Evolutionary conservation across 2,888 invertebrate species (phyloP).

Genomic region (Eupithecia dodoneata): DNA sequence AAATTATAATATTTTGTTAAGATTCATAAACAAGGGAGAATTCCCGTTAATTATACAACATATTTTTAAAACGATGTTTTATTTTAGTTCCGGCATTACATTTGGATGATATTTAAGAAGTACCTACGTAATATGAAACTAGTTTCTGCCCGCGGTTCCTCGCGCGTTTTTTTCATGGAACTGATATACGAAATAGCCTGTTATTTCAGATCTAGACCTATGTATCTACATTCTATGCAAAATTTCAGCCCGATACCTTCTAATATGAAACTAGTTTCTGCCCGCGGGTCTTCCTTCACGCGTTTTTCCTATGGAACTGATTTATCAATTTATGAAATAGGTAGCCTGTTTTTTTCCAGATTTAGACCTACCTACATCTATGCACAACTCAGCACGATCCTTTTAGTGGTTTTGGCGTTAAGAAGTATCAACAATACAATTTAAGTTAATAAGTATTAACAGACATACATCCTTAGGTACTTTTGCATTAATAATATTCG

Average conservation of each 20-base stretch:
- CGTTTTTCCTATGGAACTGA: neutral
- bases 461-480: no score
- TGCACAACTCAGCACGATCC: no score
- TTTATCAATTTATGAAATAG: neutral
- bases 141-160: neutral
- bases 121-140: neutral
- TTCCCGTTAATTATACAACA: neutral
- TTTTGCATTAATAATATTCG: no score
- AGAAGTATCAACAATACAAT: neutral
- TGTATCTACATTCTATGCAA: neutral
- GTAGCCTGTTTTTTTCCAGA: neutral
- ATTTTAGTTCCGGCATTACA: neutral
- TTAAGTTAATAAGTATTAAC: no score
- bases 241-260: neutral
- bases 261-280: neutral
- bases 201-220: neutral
- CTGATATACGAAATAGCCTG: neutral
- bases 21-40: neutral
- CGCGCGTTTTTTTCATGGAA: neutral
- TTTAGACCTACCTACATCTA: neutral
- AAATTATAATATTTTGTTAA: neutral
- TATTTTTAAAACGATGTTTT: conserved; percentile 1
- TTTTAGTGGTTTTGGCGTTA: neutral
- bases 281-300: neutral
- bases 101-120: neutral